Base-by-base conservation (phyloP, 2,113 vertebrate genomes). In the Sylvietta virens region DNA sequence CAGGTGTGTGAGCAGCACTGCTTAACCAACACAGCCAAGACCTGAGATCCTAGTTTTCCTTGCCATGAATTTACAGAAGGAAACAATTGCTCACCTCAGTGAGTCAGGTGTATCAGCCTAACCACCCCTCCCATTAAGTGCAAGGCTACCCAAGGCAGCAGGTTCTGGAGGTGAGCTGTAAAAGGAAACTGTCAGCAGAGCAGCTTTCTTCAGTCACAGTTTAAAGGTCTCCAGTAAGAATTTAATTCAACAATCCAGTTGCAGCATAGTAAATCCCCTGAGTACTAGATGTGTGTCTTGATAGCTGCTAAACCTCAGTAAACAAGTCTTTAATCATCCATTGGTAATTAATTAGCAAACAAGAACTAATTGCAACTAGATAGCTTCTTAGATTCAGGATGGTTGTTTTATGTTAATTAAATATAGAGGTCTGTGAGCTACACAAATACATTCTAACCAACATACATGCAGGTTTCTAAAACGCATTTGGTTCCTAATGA, bases 321-420 rank as follows among this genome's bases (percentile, higher is more conserved):
- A 97, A 95, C 89, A 96, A 93, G 91, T 86, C 85, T 91, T 95
- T 95, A 95, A 96, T 97, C 95, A 94, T 89, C 88, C 94, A 85
- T 80, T 96, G 95, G 93, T 85, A 95, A 96, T 96, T 96, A 95
- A 97, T 96, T 95, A 97, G 87, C 93, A 95, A 96, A 95, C 94
- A 95, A 95, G 91, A 96, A 96, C 89, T 96, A 97, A 96, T 94
- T 96, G 93, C 94, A 94, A 91, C 81, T 88, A 95, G 95, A 94
- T 96, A 92, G 54, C 74, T 93, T 24, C 92, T 81, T 88, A 94
- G 92, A 95, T 91, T 88, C 87, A 86, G 70, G 85, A 74, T 10
- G 13, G 67, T 69, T 94, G 54, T 44, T 95, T 91, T 24, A 83
- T 0, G 1, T 77, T 95, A 92, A 96, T 94, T 94, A 94, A 97